A percentile compares a stretch with the other conserved stretches of the same genome.
phyloP scores from a whole-genome alignment of 2,888 invertebrate genomes.

The Trissolcus japonicus region DNA sequence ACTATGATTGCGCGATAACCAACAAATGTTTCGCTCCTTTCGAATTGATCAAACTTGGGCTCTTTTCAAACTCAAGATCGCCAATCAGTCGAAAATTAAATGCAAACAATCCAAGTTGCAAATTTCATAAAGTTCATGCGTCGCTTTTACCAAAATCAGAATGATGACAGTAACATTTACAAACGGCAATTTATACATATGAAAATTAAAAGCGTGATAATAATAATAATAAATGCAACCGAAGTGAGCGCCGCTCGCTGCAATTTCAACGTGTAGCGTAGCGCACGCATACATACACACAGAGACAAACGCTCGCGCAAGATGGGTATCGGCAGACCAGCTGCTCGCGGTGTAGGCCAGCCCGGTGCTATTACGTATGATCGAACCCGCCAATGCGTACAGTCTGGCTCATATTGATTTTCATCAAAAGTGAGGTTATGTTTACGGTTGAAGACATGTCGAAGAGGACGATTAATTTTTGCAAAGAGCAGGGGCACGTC shows the following conservation, averaged over 20 bases:
- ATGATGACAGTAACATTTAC: too few species aligned
- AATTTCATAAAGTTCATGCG: too few species aligned
- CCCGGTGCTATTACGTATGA: background rate
- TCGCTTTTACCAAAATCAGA: too few species aligned
- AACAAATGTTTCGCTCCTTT: background rate
- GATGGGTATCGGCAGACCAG: background rate
- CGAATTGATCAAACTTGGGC: background rate
- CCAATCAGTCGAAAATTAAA: too few species aligned
- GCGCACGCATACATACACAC: too few species aligned
- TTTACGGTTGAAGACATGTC: background rate
- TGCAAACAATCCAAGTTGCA: too few species aligned
- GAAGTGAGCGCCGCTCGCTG: slow-evolving; percentile 1
- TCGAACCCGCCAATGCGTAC: background rate
- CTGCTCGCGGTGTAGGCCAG: background rate
- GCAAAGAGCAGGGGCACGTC: background rate
- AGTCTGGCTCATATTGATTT: slow-evolving; percentile 16
- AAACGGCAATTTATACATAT: too few species aligned
- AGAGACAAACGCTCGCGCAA: background rate
- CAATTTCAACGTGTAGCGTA: too few species aligned
- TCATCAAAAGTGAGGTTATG: slow-evolving; percentile 15
- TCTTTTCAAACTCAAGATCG: too few species aligned
- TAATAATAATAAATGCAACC: slow-evolving; percentile 2
- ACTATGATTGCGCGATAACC: too few species aligned
- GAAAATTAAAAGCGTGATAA: background rate
- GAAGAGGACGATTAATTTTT: background rate